phyloP scores from a whole-genome alignment of 2,888 invertebrate species.

The Zele albiditarsus region DNA sequence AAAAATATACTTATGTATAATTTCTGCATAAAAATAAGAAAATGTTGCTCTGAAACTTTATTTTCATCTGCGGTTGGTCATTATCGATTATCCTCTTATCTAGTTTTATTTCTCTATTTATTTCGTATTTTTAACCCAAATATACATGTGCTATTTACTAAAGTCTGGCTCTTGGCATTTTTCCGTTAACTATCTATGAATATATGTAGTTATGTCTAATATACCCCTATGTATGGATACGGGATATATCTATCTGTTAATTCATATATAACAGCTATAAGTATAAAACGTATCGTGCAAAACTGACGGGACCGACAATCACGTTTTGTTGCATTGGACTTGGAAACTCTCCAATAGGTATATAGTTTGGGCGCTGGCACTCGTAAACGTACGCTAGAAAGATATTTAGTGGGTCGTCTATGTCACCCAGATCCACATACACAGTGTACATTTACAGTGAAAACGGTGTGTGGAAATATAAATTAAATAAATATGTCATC shows the following conservation, averaged over 20 bases:
- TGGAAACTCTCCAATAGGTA: constrained; percentile 61
- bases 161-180: too few relatives aligned
- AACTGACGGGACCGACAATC: constrained; percentile 34
- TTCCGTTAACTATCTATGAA: too few relatives aligned
- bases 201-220: background rate
- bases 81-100: too few relatives aligned
- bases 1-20: too few relatives aligned
- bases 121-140: too few relatives aligned
- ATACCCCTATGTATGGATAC: background rate
- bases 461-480: constrained; percentile 51
- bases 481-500: constrained; percentile 65
- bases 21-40: too few relatives aligned
- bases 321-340: constrained; percentile 46
- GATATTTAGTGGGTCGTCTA: constrained; percentile 58
- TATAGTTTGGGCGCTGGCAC: constrained; percentile 47
- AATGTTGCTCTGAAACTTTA: too few relatives aligned
- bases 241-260: constrained; percentile 10
- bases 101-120: too few relatives aligned
- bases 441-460: constrained; percentile 35
- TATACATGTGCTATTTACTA: too few relatives aligned
- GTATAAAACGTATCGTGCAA: constrained; percentile 40
- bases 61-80: too few relatives aligned
- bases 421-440: constrained; percentile 53
- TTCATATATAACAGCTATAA: constrained; percentile 17
- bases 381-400: constrained; percentile 58